These are phyloP conservation scores for Drosophila demipolita DNA, from an alignment of 2,888 invertebrate species.

Conservation along the genomic window DNA sequence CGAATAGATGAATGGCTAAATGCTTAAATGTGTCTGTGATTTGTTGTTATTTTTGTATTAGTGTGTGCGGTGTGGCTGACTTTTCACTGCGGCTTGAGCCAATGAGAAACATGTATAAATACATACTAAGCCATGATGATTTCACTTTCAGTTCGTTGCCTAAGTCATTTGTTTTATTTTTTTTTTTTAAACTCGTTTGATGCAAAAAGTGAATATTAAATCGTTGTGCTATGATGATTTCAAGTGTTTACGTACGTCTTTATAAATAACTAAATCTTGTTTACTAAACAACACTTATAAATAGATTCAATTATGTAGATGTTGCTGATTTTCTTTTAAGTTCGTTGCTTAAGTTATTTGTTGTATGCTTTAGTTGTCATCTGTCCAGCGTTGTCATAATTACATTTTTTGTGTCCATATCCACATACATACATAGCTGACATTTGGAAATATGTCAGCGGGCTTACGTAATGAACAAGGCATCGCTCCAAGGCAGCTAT, in stretches of 20 bases:
- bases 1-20: conserved; percentile 54
- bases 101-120: conserved; percentile 55
- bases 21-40: conserved; percentile 20
- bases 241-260: neutral
- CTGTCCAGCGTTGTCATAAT: conserved; percentile 70
- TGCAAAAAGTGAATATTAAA: neutral
- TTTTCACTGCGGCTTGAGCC: conserved; percentile 48
- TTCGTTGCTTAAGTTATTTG: conserved; percentile 55
- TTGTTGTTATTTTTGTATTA: neutral
- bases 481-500: conserved; percentile 26
- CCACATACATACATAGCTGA: conserved; percentile 45
- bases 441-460: conserved; percentile 71
- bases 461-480: conserved; percentile 69
- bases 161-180: conserved; percentile 45
- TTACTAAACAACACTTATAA: neutral
- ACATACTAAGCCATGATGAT: conserved; percentile 38
- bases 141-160: conserved; percentile 57
- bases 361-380: conserved; percentile 45
- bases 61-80: conserved; percentile 1
- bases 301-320: neutral
- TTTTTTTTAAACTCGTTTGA: neutral
- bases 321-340: neutral
- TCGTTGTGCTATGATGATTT: neutral
- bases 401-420: conserved; percentile 71
- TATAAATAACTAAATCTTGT: neutral